Conservation (phyloP, 92 coral and sea anemone species). For the Paramuricea clavata region DNA sequence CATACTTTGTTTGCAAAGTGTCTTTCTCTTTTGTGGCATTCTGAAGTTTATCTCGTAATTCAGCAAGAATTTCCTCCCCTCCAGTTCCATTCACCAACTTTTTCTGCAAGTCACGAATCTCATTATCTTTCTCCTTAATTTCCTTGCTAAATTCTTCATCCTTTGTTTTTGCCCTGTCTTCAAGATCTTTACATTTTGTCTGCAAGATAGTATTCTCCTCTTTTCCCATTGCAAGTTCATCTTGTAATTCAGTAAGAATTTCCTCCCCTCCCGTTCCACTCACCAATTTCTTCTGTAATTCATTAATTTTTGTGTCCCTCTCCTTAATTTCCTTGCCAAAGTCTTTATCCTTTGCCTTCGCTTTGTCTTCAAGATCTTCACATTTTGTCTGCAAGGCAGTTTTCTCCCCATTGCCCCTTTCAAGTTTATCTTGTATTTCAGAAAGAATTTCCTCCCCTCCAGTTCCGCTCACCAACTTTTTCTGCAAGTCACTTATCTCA, state of each 20-base stretch:
- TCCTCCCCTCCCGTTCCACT: slow-evolving; percentile 44
- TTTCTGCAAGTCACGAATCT: slow-evolving; percentile 71
- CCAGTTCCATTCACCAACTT: slow-evolving; percentile 57
- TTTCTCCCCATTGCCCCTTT: neutral
- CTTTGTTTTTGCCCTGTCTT: neutral
- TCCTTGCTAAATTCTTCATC: neutral
- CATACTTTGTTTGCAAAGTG: neutral
- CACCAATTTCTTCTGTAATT: neutral
- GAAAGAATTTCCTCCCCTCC: neutral
- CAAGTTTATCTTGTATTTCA: neutral
- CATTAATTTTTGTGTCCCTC: too few relatives aligned
- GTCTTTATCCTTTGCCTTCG: too few relatives aligned
- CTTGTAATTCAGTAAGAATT: slow-evolving; percentile 78
- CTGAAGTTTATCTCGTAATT: neutral
- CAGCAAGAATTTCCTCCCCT: neutral
- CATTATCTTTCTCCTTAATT: slow-evolving; percentile 56
- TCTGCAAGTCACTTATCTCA: slow-evolving; percentile 76
- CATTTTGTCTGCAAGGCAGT: neutral
- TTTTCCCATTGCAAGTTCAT: slow-evolving; percentile 79
- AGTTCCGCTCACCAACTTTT: slow-evolving; percentile 16
- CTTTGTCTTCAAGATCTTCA: neutral
- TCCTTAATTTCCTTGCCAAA: too few relatives aligned
- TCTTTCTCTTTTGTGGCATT: neutral
- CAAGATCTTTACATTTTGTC: neutral
- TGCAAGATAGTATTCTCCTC: slow-evolving; percentile 32